Base-by-base conservation (phyloP, 2,113 vertebrate species). In the Panthera leo region DNA sequence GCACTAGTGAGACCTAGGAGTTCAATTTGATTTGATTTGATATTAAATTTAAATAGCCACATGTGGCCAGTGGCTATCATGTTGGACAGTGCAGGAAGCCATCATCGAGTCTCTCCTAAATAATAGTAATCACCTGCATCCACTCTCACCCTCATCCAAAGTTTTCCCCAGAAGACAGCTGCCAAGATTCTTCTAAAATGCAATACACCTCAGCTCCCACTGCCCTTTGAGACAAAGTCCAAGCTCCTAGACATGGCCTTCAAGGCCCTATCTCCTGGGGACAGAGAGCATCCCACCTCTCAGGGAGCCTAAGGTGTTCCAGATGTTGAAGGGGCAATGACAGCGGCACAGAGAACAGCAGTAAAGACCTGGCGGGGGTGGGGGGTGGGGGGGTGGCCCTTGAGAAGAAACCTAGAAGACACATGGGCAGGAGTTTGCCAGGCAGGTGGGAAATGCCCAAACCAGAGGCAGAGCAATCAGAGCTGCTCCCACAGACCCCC, bases 281-380 rank as follows among this genome's bases (percentile, higher is more conserved):
- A 51, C 85, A 45, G 16, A 23, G 5, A 76, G 29, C 31, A 16
- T 45, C 16, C 18, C 90, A 92, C 68, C n/a, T 45, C 29, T 63
- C 8, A 1, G 23, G 70, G 31, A 88, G 83, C 23, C 48, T 23
- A 0, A 27, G 25, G n/a, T 19, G 21, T 21, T 7, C 48, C 36
- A 61, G 39, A 14, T 65, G 27, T 42, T 27, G 7, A 18, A 25
- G 36, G 14, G 48, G 25, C 16, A 34, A 61, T 73, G 78, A 82
- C 25, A 31, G 10, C 0, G 2, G 63, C 25, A 5, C 29, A 21
- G 19, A 21, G 13, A 51, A 12, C 4, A 95, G 65, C 63, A 19
- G 55, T 0, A 0, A 53, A 63, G 79, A 10, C 58, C 67, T 88
- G 82, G 14, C 0, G 0, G 39, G 39, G 39, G 39, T 39, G 45